Conservation (phyloP, 2,888 invertebrate genomes). For the Metopia argyrocephala region DNA sequence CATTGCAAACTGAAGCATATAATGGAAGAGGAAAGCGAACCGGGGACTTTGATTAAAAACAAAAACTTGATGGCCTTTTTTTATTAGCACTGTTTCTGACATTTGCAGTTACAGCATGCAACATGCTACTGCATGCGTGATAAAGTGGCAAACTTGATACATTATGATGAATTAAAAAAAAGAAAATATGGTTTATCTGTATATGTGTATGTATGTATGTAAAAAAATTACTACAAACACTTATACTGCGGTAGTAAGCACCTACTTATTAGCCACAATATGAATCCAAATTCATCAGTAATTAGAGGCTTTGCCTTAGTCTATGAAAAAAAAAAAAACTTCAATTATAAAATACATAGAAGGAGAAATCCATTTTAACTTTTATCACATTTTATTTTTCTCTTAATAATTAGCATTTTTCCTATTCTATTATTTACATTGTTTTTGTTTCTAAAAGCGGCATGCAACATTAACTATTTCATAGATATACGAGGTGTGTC, state of each 20-base stretch:
- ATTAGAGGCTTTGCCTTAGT: no score
- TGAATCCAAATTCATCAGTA: no score
- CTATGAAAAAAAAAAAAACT: not conserved
- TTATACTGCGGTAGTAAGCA: no score
- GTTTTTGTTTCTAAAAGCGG: constrained; percentile 33
- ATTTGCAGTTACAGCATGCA: not conserved
- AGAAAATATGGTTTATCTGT: no score
- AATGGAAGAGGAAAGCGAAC: no score
- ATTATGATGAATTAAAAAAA: constrained; percentile 41
- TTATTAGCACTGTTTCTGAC: no score
- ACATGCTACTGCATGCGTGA: constrained; percentile 51
- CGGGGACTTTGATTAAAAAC: constrained; percentile 15
- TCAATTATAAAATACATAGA: not conserved
- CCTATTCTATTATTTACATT: not conserved
- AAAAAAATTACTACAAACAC: no score
- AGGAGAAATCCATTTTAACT: constrained; percentile 38
- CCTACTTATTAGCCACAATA: not conserved
- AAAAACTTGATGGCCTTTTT: constrained; percentile 7
- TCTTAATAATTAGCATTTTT: not conserved
- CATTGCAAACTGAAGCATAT: no score
- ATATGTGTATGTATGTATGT: no score
- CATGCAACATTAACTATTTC: no score
- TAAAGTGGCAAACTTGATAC: constrained; percentile 60
- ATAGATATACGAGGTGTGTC: no score
- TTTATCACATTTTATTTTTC: constrained; percentile 4